phyloP scores from a whole-genome alignment of 2,113 vertebrate genomes.

The Proterorhinus semilunaris region DNA sequence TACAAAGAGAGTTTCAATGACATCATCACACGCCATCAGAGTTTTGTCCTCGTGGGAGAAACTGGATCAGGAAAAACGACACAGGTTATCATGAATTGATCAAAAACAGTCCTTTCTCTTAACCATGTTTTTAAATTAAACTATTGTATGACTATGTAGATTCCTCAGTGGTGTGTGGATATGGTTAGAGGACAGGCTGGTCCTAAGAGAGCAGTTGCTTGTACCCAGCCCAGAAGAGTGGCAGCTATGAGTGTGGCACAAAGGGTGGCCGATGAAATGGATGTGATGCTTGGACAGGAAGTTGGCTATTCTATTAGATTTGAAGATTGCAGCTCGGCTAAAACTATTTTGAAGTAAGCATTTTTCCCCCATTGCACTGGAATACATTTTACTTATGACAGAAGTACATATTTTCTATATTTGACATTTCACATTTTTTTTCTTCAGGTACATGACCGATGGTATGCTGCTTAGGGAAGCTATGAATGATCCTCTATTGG shows the following conservation, averaged over 20 bases:
- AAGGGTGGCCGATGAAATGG: conserved; percentile 97
- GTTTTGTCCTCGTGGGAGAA: conserved; percentile 96
- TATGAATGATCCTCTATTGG: conserved; percentile 98
- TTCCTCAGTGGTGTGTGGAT: conserved; percentile 97
- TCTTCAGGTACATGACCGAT: conserved; percentile 94
- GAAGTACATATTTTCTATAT: neutral
- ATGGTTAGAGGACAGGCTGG: conserved; percentile 88
- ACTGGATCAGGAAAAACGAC: conserved; percentile 98
- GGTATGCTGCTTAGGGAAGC: conserved; percentile 98
- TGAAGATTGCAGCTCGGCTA: conserved; percentile 97
- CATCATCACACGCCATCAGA: conserved; percentile 92
- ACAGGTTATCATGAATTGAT: conserved; percentile 77
- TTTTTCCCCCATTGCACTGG: neutral
- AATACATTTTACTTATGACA: neutral
- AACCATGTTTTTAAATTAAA: neutral
- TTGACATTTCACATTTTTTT: neutral
- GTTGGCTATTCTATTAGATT: conserved; percentile 97
- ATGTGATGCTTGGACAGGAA: conserved; percentile 96
- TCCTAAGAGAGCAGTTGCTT: conserved; percentile 92
- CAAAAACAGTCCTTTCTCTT: too few species aligned
- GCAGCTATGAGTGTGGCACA: conserved; percentile 97
- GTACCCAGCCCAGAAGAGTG: conserved; percentile 93
- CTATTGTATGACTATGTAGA: conserved; percentile 70
- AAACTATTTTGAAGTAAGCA: conserved; percentile 94
- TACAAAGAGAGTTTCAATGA: conserved; percentile 96